Base-by-base conservation (phyloP, 30 jellyfish, hydroid and myxozoan species). In the Aurelia aurita region DNA sequence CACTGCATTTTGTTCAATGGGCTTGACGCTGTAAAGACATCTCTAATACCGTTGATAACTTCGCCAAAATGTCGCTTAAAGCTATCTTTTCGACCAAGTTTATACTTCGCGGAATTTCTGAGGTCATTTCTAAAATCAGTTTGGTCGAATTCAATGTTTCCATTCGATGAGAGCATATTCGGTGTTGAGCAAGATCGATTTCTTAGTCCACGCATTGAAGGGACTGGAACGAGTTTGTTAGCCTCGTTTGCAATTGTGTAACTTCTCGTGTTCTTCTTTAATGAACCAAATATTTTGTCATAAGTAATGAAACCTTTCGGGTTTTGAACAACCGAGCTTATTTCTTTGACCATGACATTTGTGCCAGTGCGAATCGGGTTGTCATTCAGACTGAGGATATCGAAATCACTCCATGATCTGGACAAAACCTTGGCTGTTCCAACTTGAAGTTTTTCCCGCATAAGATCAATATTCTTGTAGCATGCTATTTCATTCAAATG, bases 1-100 rank as follows among this genome's bases (percentile, higher is more conserved):
- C 96, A 88, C 72, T 93, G 98, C 95, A 89, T 89, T 64, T 93
- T 93, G 80, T 64, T 82, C 58, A 93, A 69, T 9, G 98, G 98
- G 46, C 96, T 87, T 26, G 91, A 57, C 21, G 53, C 63, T 8
- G 79, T 25, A 59, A 87, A 87, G 20, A 82, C 90, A 20, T 58
- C 31, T 32, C 87, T 67, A 20, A 93, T 80, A 22, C 86, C 47
- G 1, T 25, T 21, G 7, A 93, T 26, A 3, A 91, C 97, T 18
- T 32, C 58, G 4, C 96, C 97, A 70, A 93, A 93, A 76, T 93
- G 98, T 26, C 31, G 67, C 16, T 83, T 85, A 51, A 93, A 93
- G 35, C 96, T 67, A 77, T 93, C 97, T 58, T 35, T 66, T 67
- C 91, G 57, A 12, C 46, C 55, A 7, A 49, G 49, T 8, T 3